Evolutionary conservation across 2,797 vertebrate genomes (phyloP).

Genomic region (Lagorchestes hirsutus): DNA sequence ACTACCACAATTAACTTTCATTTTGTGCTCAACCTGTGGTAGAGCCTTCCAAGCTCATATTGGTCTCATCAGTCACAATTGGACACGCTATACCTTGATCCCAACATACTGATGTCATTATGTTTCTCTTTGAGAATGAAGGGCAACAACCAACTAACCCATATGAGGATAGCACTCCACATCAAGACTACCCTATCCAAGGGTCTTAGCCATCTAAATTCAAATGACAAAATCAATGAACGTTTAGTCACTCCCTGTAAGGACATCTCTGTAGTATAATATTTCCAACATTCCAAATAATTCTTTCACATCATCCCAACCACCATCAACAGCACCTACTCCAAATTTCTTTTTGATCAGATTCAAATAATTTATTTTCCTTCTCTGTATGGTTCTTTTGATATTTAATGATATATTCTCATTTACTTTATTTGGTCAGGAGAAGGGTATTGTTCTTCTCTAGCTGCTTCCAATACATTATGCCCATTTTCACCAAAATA

Average conservation of each 20-base stretch:
- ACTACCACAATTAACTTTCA: not conserved
- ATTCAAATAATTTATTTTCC: not conserved
- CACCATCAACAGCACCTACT: not conserved
- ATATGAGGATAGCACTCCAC: not conserved
- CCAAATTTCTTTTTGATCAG: constrained; percentile 14
- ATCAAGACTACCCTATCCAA: not conserved
- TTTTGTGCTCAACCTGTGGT: not conserved
- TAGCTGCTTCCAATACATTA: not conserved
- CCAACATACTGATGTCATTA: not conserved
- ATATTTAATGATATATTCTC: constrained; percentile 27
- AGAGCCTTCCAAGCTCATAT: not conserved
- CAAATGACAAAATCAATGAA: constrained; percentile 3
- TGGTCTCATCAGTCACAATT: not conserved
- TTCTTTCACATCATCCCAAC: not conserved
- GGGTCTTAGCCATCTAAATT: not conserved
- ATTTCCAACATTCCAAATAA: constrained; percentile 37
- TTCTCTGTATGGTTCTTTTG: not conserved
- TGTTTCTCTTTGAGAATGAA: not conserved
- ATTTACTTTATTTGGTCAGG: not conserved
- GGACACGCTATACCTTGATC: not conserved
- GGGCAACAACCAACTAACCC: not conserved
- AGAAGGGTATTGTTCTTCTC: not conserved
- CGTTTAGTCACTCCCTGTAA: not conserved
- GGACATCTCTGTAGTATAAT: not conserved
- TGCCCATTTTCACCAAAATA: not conserved